Conservation (phyloP, 2,113 vertebrate genomes). For the Vulpes lagopus region DNA sequence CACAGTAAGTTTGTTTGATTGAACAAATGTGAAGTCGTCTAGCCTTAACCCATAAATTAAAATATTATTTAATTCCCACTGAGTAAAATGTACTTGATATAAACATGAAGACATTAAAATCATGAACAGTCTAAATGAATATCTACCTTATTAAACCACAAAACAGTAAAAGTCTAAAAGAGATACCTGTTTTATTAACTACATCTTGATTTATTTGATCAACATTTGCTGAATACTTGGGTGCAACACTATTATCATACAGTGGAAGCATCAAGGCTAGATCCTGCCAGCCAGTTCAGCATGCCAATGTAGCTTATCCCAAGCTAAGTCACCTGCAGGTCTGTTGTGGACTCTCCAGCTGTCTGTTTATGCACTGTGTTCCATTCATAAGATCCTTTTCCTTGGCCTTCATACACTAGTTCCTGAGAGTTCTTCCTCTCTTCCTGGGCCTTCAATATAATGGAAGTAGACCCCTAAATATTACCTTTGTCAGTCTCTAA, state of each 20-base stretch:
- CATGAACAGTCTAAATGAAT: background rate
- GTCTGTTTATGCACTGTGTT: background rate
- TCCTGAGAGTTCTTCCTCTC: background rate
- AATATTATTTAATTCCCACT: background rate
- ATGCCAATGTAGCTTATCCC: background rate
- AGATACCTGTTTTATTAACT: background rate
- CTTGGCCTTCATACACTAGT: background rate
- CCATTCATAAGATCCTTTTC: background rate
- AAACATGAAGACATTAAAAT: background rate
- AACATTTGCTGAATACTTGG: background rate
- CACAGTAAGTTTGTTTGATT: slow-evolving; percentile 87
- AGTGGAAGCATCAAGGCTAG: background rate
- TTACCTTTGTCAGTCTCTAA: background rate
- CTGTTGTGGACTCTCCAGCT: background rate
- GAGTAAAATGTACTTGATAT: background rate
- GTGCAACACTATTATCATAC: background rate
- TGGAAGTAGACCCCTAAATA: background rate
- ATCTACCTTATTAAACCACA: background rate
- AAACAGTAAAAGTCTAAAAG: background rate
- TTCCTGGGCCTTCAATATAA: background rate
- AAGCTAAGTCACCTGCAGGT: background rate
- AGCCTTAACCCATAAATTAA: background rate
- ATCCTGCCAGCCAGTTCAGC: background rate
- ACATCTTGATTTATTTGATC: background rate
- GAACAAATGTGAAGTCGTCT: background rate